Conservation (phyloP, 2,888 invertebrate species). For the Drosophila mimica region DNA sequence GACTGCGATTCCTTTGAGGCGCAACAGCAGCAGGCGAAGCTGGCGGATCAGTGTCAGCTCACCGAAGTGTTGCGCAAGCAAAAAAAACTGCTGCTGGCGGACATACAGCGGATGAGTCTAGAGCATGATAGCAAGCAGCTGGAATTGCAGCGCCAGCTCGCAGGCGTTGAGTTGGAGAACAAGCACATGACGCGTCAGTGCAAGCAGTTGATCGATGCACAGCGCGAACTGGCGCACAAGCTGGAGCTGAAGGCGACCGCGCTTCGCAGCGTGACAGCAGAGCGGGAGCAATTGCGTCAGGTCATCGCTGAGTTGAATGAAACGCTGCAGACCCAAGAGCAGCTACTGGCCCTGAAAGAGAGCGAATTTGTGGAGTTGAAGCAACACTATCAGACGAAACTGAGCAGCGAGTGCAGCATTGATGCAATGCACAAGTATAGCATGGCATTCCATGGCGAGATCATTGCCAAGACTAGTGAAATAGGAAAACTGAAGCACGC, state of each 20-base stretch:
- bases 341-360: constrained; percentile 67
- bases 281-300: constrained; percentile 70
- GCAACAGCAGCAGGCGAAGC: constrained; percentile 71
- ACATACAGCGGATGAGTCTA: constrained; percentile 71
- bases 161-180: constrained; percentile 81
- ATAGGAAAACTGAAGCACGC: constrained; percentile 71
- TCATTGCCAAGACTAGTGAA: constrained; percentile 74
- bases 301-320: constrained; percentile 67
- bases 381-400: constrained; percentile 66
- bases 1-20: constrained; percentile 65
- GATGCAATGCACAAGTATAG: constrained; percentile 80
- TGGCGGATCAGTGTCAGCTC: constrained; percentile 80
- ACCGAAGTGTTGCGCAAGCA: constrained; percentile 83
- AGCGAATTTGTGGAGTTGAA: constrained; percentile 70
- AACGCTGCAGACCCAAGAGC: constrained; percentile 65
- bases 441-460: constrained; percentile 72
- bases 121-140: constrained; percentile 78
- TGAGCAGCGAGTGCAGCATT: constrained; percentile 64
- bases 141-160: constrained; percentile 75
- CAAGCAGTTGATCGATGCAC: constrained; percentile 71
- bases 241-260: constrained; percentile 56
- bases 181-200: constrained; percentile 80
- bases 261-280: constrained; percentile 53
- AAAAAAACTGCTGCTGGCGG: constrained; percentile 78
- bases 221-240: constrained; percentile 63